phyloP scores from a whole-genome alignment of 2,797 vertebrate genomes.

The Heteromormyrus szaboi region DNA sequence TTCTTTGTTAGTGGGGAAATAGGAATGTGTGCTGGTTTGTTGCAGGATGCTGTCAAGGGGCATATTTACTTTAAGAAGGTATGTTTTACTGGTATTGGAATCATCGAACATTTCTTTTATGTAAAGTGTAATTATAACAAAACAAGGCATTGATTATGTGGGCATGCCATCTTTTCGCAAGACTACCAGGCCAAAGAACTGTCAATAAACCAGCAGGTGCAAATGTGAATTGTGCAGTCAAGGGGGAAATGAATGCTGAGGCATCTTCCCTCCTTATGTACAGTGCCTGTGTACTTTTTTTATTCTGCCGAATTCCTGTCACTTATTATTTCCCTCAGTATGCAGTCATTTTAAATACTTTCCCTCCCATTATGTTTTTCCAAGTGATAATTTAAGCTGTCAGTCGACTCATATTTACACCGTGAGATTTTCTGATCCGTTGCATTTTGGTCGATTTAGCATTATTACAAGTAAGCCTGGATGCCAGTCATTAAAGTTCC shows the following conservation, averaged over 20 bases:
- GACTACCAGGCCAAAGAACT: neutral
- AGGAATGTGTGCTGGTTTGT: neutral
- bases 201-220: neutral
- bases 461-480: neutral
- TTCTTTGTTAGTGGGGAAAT: slow-evolving; percentile 26
- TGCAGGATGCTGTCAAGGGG: neutral
- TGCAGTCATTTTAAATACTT: neutral
- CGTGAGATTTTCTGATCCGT: neutral
- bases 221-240: slow-evolving; percentile 7
- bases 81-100: neutral
- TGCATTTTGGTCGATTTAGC: neutral
- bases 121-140: slow-evolving; percentile 9
- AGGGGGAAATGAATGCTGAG: slow-evolving; percentile 4
- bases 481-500: neutral
- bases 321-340: neutral
- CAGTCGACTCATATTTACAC: neutral
- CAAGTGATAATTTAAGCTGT: neutral
- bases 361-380: neutral
- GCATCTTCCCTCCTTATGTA: neutral
- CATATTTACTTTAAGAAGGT: neutral
- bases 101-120: neutral
- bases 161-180: neutral
- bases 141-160: slow-evolving; percentile 7
- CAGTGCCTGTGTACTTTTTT: neutral
- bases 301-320: neutral